Percentiles rank a stretch among this genome's conserved stretches.
phyloP scores from a whole-genome alignment of 2,797 vertebrate genomes.

The Coracias cyanogaster region DNA sequence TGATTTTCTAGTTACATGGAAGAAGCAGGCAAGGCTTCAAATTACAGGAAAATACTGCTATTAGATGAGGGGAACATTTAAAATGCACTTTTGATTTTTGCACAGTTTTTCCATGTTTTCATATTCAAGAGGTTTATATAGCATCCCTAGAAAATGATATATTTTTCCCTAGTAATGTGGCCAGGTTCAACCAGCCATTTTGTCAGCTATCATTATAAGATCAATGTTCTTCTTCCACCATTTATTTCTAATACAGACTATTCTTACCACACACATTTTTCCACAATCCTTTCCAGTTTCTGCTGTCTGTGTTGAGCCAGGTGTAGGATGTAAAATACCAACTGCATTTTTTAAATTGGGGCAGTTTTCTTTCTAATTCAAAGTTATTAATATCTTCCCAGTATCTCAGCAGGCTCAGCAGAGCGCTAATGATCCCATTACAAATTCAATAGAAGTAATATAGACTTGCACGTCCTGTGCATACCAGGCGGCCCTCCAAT shows the following conservation, averaged over 20 bases:
- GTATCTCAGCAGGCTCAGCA: background rate
- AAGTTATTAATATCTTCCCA: background rate
- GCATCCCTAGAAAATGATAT: background rate
- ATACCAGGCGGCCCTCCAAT: background rate
- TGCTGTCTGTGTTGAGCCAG: background rate
- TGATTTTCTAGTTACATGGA: background rate
- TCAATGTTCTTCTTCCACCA: background rate
- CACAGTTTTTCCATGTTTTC: background rate
- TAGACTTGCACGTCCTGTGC: fast-evolving
- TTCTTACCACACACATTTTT: background rate
- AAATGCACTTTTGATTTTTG: background rate
- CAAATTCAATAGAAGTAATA: background rate
- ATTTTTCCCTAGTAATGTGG: background rate
- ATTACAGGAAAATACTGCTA: background rate
- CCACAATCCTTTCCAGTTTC: background rate
- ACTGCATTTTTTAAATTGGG: background rate
- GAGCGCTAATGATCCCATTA: background rate
- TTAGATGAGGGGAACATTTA: background rate
- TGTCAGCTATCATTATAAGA: background rate
- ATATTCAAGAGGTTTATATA: background rate
- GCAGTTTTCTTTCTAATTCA: background rate
- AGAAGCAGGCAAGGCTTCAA: background rate
- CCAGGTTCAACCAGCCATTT: background rate
- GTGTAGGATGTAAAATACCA: background rate
- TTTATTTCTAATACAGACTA: background rate